A percentile compares a stretch with the other conserved stretches of the same genome.
Evolutionary conservation across 2,888 invertebrate species (phyloP).

Genomic region (Helicoverpa assulta): DNA sequence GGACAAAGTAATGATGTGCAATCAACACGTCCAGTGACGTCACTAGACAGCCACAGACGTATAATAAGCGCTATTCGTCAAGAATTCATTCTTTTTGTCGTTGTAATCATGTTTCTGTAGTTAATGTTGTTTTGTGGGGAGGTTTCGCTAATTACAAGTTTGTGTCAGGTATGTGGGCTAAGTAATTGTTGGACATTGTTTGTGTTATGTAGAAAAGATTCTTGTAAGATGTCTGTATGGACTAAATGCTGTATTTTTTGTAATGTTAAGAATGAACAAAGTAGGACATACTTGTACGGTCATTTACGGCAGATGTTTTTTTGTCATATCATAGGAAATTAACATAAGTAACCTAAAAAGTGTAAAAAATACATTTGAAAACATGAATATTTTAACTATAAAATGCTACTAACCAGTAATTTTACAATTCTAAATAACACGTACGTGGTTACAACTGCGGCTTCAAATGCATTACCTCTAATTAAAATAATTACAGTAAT

Average conservation of each 20-base stretch:
- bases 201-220: not conserved
- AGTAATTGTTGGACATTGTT: not conserved
- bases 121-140: slow-evolving; percentile 30
- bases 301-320: no score
- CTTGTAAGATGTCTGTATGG: no score
- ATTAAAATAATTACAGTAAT: slow-evolving; percentile 5
- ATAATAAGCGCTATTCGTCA: slow-evolving; percentile 48
- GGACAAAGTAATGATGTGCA: slow-evolving; percentile 66
- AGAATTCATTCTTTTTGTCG: slow-evolving; percentile 52
- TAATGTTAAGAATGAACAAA: not conserved
- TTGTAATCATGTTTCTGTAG: slow-evolving; percentile 36
- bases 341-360: slow-evolving; percentile 23
- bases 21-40: slow-evolving; percentile 71
- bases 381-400: slow-evolving; percentile 15
- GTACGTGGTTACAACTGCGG: slow-evolving; percentile 23
- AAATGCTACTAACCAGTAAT: slow-evolving; percentile 16
- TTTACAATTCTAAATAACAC: slow-evolving; percentile 17
- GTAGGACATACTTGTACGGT: no score
- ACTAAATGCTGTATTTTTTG: not conserved
- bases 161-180: slow-evolving; percentile 17
- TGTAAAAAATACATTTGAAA: slow-evolving; percentile 19
- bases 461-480: not conserved
- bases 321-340: not conserved
- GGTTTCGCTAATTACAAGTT: slow-evolving; percentile 28
- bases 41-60: slow-evolving; percentile 48